Conservation (phyloP, 35 echinoderm and acorn worm species). For the Eucidaris tribuloides region DNA sequence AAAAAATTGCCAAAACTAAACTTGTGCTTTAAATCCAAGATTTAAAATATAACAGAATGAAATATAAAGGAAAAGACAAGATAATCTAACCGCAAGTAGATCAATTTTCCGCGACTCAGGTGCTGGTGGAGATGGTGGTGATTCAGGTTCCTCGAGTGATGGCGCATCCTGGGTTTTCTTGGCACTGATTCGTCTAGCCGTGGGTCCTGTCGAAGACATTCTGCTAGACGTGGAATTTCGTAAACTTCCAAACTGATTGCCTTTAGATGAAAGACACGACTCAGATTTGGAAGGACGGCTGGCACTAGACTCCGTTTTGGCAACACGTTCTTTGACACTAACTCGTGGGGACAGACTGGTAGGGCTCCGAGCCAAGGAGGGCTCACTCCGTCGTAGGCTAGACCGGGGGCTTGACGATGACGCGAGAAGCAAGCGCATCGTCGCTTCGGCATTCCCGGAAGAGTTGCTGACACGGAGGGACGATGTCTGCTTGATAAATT, state of each 20-base stretch:
- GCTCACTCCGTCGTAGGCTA: slow-evolving; percentile 33
- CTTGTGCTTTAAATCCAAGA: no score
- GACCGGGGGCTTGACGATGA: slow-evolving; percentile 25
- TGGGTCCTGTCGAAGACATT: not conserved
- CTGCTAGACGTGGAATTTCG: slow-evolving; percentile 6
- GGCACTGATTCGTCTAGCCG: slow-evolving; percentile 4
- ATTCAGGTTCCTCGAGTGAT: slow-evolving; percentile 23
- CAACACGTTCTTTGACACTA: not conserved
- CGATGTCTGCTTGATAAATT: slow-evolving; percentile 18
- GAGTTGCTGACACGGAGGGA: slow-evolving; percentile 5
- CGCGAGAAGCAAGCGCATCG: slow-evolving; percentile 41
- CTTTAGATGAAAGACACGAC: not conserved
- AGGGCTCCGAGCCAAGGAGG: not conserved
- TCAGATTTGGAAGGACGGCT: slow-evolving; percentile 12
- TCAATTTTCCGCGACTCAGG: slow-evolving; percentile 34
- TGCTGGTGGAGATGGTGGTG: not conserved
- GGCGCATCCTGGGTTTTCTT: slow-evolving; percentile 13
- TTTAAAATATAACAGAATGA: no score
- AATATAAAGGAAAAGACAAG: no score
- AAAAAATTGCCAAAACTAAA: no score
- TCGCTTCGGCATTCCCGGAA: slow-evolving; percentile 40
- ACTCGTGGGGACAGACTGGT: not conserved
- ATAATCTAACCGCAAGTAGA: slow-evolving; percentile 59
- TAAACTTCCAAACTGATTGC: slow-evolving; percentile 19
- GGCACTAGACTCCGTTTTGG: slow-evolving; percentile 4